These are phyloP conservation scores for Bombus confusus DNA, from an alignment of 1,140 invertebrate genomes.

Conservation along the genomic window DNA sequence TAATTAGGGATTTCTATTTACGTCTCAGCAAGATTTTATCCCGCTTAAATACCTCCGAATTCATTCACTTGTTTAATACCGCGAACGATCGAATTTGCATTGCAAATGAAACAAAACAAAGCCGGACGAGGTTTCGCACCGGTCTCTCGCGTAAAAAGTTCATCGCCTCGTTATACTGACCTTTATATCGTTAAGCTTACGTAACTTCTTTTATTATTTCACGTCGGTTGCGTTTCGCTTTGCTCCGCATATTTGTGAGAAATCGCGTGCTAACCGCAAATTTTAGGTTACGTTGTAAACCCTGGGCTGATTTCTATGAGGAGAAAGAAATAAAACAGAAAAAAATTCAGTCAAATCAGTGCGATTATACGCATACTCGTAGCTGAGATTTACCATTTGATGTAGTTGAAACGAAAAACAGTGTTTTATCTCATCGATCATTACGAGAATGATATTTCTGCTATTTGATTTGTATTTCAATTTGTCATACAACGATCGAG, in stretches of 20 bases:
- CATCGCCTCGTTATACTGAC: constrained; percentile 8
- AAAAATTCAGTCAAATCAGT: background rate
- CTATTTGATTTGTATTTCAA: background rate
- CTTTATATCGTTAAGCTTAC: constrained; percentile 28
- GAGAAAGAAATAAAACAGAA: background rate
- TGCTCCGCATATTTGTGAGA: constrained; percentile 16
- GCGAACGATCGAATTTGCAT: constrained; percentile 26
- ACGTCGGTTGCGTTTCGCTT: constrained; percentile 20
- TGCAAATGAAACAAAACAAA: background rate
- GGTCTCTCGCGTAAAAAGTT: background rate
- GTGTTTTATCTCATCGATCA: background rate
- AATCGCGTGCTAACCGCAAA: constrained; percentile 14
- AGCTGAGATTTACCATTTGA: background rate
- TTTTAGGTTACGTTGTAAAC: background rate
- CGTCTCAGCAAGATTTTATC: background rate
- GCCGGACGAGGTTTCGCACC: background rate
- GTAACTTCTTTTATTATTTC: constrained; percentile 40
- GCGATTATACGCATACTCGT: background rate
- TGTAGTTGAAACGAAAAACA: background rate
- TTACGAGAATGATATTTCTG: background rate
- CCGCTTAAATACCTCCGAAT: background rate
- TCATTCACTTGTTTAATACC: constrained; percentile 7
- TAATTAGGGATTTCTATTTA: background rate
- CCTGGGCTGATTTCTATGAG: background rate
- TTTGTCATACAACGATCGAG: background rate